Evolutionary conservation across 1,140 invertebrate species (phyloP).

Genomic region (Drosophila melanica): DNA sequence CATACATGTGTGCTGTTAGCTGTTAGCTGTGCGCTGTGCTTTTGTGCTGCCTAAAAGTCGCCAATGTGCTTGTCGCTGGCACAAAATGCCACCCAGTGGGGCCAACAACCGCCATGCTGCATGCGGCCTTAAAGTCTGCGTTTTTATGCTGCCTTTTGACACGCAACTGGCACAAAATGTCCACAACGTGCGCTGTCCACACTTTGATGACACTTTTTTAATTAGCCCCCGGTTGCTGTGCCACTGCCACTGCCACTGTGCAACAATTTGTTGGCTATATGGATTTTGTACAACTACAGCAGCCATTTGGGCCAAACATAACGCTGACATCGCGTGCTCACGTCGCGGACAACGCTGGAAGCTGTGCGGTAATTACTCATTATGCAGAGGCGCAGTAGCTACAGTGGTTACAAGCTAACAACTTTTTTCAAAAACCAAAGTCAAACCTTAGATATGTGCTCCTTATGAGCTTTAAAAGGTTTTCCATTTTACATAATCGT

Average conservation of each 20-base stretch:
- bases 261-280: slow-evolving; percentile 59
- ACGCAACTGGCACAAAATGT: slow-evolving; percentile 56
- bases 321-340: slow-evolving; percentile 61
- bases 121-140: slow-evolving; percentile 53
- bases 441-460: too few relatives aligned
- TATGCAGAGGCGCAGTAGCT: slow-evolving; percentile 36
- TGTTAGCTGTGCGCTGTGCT: slow-evolving; percentile 30
- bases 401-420: slow-evolving; percentile 16
- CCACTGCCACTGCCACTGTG: too few relatives aligned
- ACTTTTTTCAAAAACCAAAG: neutral
- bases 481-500: neutral
- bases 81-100: slow-evolving; percentile 74
- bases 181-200: slow-evolving; percentile 56
- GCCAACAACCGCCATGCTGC: slow-evolving; percentile 1
- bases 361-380: slow-evolving; percentile 64
- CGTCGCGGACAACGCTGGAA: slow-evolving; percentile 42
- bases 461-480: neutral
- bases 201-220: slow-evolving; percentile 81
- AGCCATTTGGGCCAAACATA: slow-evolving; percentile 46
- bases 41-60: slow-evolving; percentile 52
- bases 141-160: slow-evolving; percentile 64
- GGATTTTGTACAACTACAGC: slow-evolving; percentile 20
- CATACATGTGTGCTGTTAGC: too few relatives aligned
- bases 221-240: slow-evolving; percentile 56
- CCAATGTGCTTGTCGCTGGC: slow-evolving; percentile 20